Evolutionary conservation across 2,888 invertebrate species (phyloP).

Genomic region (Serrognathus titanus): DNA sequence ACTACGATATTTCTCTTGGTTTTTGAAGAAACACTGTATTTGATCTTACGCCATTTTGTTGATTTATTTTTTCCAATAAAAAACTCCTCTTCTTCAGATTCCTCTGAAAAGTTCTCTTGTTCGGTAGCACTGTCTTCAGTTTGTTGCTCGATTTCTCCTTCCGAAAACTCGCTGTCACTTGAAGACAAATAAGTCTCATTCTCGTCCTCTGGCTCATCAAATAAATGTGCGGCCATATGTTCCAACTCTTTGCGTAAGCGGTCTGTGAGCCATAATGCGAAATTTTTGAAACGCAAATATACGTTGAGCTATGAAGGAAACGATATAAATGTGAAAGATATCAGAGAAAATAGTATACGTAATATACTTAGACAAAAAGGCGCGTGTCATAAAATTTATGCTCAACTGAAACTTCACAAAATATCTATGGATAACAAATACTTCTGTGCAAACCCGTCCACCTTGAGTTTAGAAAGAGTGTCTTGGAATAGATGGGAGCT

Average conservation of each 20-base stretch:
- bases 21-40: neutral
- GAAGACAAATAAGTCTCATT: neutral
- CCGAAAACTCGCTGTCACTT: neutral
- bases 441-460: neutral
- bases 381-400: no score
- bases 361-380: no score
- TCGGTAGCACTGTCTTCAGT: no score
- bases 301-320: no score
- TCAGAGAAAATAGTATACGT: no score
- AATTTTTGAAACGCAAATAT: no score
- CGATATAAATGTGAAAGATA: no score
- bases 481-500: neutral
- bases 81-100: constrained; percentile 1
- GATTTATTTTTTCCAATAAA: constrained; percentile 1
- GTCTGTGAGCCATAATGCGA: neutral
- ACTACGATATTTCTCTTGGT: neutral
- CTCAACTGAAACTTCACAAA: no score
- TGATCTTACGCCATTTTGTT: constrained; percentile 8
- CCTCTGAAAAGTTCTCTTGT: neutral
- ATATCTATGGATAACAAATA: neutral
- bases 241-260: no score
- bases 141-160: neutral
- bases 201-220: neutral
- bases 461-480: no score
- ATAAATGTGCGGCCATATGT: no score